A percentile compares a stretch with the other conserved stretches of the same genome.
Evolutionary conservation across 2,888 invertebrate genomes (phyloP).

Genomic region (Hoplodrina blanda): DNA sequence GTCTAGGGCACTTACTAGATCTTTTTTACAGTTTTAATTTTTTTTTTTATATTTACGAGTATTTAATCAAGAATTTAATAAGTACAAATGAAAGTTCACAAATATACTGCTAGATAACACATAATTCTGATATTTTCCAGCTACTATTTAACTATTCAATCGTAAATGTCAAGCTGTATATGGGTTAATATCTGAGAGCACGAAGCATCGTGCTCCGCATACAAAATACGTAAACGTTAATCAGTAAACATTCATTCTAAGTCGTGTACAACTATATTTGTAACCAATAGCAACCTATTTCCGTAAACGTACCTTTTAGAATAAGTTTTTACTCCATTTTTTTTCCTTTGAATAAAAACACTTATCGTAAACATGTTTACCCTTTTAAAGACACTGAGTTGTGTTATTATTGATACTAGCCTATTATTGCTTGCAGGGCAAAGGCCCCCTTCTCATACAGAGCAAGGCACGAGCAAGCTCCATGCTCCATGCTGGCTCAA

Average conservation of each 20-base stretch:
- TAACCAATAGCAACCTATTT: slow-evolving; percentile 27
- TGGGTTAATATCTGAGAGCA: slow-evolving; percentile 33
- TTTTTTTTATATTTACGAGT: too few relatives aligned
- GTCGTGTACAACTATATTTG: slow-evolving; percentile 35
- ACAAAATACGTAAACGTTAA: slow-evolving; percentile 33
- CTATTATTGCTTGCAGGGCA: too few relatives aligned
- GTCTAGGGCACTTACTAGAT: too few relatives aligned
- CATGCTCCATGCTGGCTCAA: too few relatives aligned
- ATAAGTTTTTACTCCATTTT: slow-evolving; percentile 12
- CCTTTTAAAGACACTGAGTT: slow-evolving; percentile 15
- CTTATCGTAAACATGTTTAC: slow-evolving; percentile 1
- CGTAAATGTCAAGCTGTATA: slow-evolving; percentile 18
- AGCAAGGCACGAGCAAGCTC: too few relatives aligned
- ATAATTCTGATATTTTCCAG: neutral
- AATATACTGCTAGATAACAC: too few relatives aligned
- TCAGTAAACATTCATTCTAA: slow-evolving; percentile 33
- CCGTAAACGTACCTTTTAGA: slow-evolving; percentile 17
- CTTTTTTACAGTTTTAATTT: too few relatives aligned
- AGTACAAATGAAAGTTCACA: too few relatives aligned
- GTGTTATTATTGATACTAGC: slow-evolving; percentile 24
- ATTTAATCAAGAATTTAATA: too few relatives aligned
- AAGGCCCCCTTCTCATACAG: too few relatives aligned
- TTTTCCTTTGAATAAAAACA: slow-evolving; percentile 23
- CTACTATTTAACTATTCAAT: slow-evolving; percentile 12
- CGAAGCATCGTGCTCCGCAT: slow-evolving; percentile 34